Conservation (phyloP, 2,888 invertebrate species). For the Protodeltote pygarga region DNA sequence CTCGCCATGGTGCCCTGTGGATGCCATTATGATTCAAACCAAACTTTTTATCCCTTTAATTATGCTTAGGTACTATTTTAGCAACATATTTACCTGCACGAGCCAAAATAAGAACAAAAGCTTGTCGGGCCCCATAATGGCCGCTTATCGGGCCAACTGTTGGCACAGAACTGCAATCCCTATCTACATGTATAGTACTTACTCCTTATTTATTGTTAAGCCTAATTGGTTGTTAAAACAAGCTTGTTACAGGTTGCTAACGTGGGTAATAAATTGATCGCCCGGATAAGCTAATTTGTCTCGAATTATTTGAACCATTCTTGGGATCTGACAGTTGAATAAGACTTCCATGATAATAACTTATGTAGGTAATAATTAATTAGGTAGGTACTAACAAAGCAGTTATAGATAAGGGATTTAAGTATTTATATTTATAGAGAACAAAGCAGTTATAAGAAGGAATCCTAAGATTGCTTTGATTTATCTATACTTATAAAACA, state of each 20-base stretch:
- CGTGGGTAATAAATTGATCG: not conserved
- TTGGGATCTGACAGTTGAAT: too few species aligned
- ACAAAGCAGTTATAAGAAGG: too few species aligned
- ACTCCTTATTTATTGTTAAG: conserved; percentile 8
- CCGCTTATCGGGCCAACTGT: conserved; percentile 2
- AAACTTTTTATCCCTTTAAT: too few species aligned
- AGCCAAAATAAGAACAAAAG: conserved; percentile 15
- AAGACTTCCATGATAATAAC: too few species aligned
- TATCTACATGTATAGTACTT: not conserved
- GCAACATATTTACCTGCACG: conserved; percentile 19
- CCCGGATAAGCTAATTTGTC: not conserved
- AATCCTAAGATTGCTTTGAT: too few species aligned
- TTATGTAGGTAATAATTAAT: too few species aligned
- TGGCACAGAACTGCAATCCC: conserved; percentile 13
- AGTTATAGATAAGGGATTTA: too few species aligned
- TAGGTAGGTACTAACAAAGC: too few species aligned
- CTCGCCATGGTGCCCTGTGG: not conserved
- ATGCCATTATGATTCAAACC: not conserved
- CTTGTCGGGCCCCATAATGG: conserved; percentile 3
- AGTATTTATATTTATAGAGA: too few species aligned
- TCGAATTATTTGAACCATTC: not conserved
- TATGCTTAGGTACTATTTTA: too few species aligned
- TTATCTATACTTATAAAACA: too few species aligned
- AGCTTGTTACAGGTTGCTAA: conserved; percentile 11
- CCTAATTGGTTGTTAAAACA: conserved; percentile 22